These are phyloP conservation scores for Acarapis woodi DNA, from an alignment of 1,140 invertebrate species.

Conservation along the genomic window DNA sequence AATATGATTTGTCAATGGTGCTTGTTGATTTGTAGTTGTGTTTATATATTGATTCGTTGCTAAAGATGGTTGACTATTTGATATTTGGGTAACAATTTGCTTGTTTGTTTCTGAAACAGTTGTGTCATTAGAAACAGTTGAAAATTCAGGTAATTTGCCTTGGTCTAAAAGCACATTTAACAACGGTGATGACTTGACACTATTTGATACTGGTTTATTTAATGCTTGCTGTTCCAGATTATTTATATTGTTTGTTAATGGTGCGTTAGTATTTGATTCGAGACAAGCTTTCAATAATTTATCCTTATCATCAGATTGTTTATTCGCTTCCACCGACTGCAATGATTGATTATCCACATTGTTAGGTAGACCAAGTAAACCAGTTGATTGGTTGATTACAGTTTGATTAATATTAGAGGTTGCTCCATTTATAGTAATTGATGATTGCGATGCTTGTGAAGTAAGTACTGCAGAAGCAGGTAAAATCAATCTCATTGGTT, in stretches of 20 bases:
- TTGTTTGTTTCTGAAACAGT: conserved; percentile 1
- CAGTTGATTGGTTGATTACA: not conserved
- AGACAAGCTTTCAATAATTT: conserved; percentile 3
- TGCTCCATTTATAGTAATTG: not conserved
- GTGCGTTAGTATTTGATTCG: not conserved
- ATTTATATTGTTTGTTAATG: not conserved
- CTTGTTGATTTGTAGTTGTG: conserved; percentile 8
- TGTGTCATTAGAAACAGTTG: conserved; percentile 4
- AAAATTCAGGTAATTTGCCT: conserved; percentile 11
- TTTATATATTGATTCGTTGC: no score
- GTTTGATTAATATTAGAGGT: not conserved
- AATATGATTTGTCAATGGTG: no score
- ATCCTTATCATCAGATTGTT: conserved; percentile 1
- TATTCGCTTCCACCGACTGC: no score
- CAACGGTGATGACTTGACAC: conserved; percentile 12
- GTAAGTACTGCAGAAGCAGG: conserved; percentile 7
- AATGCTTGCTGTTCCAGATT: not conserved
- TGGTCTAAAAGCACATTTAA: conserved; percentile 14
- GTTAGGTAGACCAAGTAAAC: not conserved
- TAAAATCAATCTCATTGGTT: conserved; percentile 7
- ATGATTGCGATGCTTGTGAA: conserved; percentile 2
- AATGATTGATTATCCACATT: not conserved
- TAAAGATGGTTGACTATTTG: no score
- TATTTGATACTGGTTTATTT: not conserved
- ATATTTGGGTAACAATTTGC: not conserved